Conservation (phyloP, 1,140 invertebrate species). For the Apolygus lucorum region DNA sequence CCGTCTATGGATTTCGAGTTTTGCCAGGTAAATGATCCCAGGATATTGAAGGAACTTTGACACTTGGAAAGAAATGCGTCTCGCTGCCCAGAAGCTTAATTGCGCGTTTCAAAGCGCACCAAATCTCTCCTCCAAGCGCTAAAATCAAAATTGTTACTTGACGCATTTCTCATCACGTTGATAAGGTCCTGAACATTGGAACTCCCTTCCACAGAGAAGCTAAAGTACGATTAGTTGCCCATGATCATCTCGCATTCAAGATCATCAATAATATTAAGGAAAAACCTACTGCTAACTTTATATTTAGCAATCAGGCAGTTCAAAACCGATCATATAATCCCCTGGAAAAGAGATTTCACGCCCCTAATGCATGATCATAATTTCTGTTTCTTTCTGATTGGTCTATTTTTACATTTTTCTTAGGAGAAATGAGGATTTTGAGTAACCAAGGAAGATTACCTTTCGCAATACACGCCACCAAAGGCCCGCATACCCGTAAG, state of each 20-base stretch:
- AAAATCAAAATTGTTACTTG: background rate
- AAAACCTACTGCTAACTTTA: background rate
- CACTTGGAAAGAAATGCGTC: background rate
- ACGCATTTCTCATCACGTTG: too few relatives aligned
- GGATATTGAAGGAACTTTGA: background rate
- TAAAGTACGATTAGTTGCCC: too few relatives aligned
- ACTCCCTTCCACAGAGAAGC: too few relatives aligned
- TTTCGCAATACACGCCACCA: conserved; percentile 19
- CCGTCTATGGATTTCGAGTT: conserved; percentile 27
- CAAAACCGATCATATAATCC: background rate
- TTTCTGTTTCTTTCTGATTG: background rate
- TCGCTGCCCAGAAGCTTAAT: background rate
- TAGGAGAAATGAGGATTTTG: conserved; percentile 24
- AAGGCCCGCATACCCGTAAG: conserved; percentile 20
- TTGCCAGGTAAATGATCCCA: conserved; percentile 23
- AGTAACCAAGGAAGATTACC: conserved; percentile 22
- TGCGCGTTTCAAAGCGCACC: background rate
- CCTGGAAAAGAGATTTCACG: background rate
- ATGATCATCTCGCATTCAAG: too few relatives aligned
- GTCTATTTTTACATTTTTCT: background rate
- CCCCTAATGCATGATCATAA: background rate
- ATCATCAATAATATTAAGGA: background rate
- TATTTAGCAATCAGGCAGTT: background rate
- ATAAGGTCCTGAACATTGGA: too few relatives aligned
- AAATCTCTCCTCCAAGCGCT: background rate